These are phyloP conservation scores for Nansenia antarctica DNA, from an alignment of 2,113 vertebrate species.

Conservation along the genomic window DNA sequence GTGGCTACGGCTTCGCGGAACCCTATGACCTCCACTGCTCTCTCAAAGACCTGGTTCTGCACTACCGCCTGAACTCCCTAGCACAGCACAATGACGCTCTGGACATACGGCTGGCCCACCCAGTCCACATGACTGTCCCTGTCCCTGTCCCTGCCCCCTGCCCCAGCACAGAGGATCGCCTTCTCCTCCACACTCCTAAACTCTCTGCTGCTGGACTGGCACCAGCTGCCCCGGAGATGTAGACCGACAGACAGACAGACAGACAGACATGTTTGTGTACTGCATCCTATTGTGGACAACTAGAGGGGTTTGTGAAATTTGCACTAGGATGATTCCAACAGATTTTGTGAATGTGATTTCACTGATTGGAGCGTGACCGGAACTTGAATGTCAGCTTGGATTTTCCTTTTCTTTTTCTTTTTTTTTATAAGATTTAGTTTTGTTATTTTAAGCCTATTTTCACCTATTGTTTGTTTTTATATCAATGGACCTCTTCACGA, in stretches of 20 bases:
- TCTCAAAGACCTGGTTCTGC: constrained; percentile 93
- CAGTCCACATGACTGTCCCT: constrained; percentile 86
- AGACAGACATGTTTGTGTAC: constrained; percentile 64
- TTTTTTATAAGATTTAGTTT: constrained; percentile 31
- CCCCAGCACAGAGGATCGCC: not conserved
- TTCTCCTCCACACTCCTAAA: constrained; percentile 72
- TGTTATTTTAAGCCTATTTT: constrained; percentile 34
- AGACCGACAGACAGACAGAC: constrained; percentile 28
- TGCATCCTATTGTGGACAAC: constrained; percentile 59
- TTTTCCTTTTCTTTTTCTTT: constrained; percentile 14
- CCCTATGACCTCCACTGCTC: constrained; percentile 93
- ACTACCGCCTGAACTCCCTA: constrained; percentile 93
- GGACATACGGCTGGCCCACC: constrained; percentile 91
- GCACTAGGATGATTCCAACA: constrained; percentile 72
- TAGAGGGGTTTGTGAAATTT: constrained; percentile 59
- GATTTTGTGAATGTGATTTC: constrained; percentile 66
- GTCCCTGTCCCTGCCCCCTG: constrained; percentile 65
- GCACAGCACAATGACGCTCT: constrained; percentile 95
- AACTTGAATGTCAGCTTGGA: constrained; percentile 74
- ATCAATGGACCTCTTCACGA: not conserved
- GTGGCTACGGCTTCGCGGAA: constrained; percentile 92
- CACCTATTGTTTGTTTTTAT: constrained; percentile 25
- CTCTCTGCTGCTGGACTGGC: constrained; percentile 56
- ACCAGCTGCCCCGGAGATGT: constrained; percentile 70
- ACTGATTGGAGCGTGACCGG: constrained; percentile 68